These are phyloP conservation scores for Tribolium castaneum DNA, from an alignment of 1,140 invertebrate genomes.

Conservation along the genomic window DNA sequence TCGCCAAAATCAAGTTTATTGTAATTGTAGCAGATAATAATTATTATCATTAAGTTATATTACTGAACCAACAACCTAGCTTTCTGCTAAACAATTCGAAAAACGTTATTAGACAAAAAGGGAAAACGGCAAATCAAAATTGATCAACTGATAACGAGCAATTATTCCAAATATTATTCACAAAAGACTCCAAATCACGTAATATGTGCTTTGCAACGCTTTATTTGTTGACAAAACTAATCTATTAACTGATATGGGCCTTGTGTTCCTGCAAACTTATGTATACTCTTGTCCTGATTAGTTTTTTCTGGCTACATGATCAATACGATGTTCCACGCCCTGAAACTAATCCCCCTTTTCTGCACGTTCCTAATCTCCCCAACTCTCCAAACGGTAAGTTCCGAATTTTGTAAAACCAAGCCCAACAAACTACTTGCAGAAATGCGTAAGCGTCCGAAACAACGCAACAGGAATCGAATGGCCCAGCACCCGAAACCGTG, in stretches of 20 bases:
- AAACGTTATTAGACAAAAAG: background rate
- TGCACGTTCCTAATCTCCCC: background rate
- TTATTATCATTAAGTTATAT: background rate
- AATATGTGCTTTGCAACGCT: background rate
- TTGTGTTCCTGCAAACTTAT: background rate
- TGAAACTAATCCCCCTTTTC: background rate
- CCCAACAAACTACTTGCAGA: background rate
- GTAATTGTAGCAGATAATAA: background rate
- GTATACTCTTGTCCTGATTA: background rate
- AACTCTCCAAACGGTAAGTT: background rate
- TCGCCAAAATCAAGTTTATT: background rate
- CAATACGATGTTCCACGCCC: background rate
- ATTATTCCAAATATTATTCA: too few species aligned
- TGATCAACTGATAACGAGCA: background rate
- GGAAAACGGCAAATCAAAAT: background rate
- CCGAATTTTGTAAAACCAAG: background rate
- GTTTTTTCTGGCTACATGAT: constrained; percentile 8
- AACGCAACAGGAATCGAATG: background rate
- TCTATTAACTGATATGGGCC: background rate
- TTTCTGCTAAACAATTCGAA: background rate
- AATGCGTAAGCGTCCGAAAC: background rate
- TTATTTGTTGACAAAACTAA: background rate
- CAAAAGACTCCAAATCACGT: background rate
- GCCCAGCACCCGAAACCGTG: background rate
- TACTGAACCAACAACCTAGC: background rate